A percentile compares a stretch with the other conserved stretches of the same genome.
phyloP scores from a whole-genome alignment of 2,113 vertebrate species.

The Sakesphorus luctuosus region DNA sequence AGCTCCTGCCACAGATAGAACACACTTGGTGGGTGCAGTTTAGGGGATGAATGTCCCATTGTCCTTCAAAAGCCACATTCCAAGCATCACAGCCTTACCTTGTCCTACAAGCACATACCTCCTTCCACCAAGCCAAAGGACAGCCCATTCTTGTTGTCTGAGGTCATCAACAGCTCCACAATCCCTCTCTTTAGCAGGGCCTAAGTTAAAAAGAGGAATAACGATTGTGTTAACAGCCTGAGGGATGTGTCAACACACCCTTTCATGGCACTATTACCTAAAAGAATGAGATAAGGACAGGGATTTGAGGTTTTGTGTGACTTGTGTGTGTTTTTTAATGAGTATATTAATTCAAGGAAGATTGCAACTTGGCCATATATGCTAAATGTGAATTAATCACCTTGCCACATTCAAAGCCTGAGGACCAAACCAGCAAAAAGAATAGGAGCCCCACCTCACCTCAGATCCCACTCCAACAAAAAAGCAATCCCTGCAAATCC shows the following conservation, averaged over 20 bases:
- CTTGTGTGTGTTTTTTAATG: neutral
- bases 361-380: accelerated
- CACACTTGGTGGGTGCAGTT: neutral
- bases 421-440: neutral
- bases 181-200: conserved; percentile 84
- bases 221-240: neutral
- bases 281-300: neutral
- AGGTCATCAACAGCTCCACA: conserved; percentile 87
- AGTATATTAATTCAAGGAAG: neutral
- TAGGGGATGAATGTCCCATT: accelerated
- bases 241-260: neutral
- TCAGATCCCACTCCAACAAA: neutral
- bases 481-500: neutral
- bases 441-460: neutral
- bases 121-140: conserved; percentile 80
- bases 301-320: neutral
- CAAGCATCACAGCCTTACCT: neutral
- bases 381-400: neutral
- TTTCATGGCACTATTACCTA: no score
- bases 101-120: conserved; percentile 75
- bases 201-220: conserved; percentile 63
- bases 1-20: neutral
- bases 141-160: conserved; percentile 81
- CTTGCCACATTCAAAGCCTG: neutral
- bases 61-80: neutral